A percentile compares a stretch with the other conserved stretches of the same genome.
Evolutionary conservation across 2,888 invertebrate species (phyloP).

Genomic region (Perithous albicinctus): DNA sequence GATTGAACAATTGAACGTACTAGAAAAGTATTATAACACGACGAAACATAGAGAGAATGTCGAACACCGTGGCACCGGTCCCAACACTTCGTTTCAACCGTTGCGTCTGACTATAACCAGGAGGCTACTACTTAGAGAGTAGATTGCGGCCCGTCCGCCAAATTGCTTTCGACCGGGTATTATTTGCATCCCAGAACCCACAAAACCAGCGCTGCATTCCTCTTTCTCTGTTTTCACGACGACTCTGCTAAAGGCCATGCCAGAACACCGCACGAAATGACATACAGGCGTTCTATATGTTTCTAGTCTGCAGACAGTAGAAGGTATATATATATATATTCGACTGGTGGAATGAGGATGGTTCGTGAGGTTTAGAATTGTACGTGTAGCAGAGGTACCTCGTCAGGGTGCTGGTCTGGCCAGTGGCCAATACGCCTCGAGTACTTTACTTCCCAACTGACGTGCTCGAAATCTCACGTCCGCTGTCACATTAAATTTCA

Average conservation of each 20-base stretch:
- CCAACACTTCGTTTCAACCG: constrained; percentile 53
- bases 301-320: constrained; percentile 42
- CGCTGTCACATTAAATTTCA: constrained; percentile 59
- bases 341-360: constrained; percentile 48
- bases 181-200: constrained; percentile 76
- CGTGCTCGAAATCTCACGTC: constrained; percentile 63
- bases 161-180: constrained; percentile 80
- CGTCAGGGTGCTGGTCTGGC: constrained; percentile 75
- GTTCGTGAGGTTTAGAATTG: constrained; percentile 60
- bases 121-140: constrained; percentile 73
- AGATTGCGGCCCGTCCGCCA: constrained; percentile 78
- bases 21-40: neutral
- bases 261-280: constrained; percentile 65
- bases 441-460: constrained; percentile 67
- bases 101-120: constrained; percentile 73
- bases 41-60: neutral
- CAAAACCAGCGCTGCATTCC: constrained; percentile 24
- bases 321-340: constrained; percentile 6
- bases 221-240: constrained; percentile 62
- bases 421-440: constrained; percentile 76
- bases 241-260: constrained; percentile 51
- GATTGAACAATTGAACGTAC: neutral
- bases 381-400: constrained; percentile 68
- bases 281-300: constrained; percentile 49
- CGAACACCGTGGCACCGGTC: constrained; percentile 40